Percentiles rank a stretch among this genome's conserved stretches.
Conservation (phyloP, 2,888 invertebrate genomes). For the Ferrisia virgata region DNA sequence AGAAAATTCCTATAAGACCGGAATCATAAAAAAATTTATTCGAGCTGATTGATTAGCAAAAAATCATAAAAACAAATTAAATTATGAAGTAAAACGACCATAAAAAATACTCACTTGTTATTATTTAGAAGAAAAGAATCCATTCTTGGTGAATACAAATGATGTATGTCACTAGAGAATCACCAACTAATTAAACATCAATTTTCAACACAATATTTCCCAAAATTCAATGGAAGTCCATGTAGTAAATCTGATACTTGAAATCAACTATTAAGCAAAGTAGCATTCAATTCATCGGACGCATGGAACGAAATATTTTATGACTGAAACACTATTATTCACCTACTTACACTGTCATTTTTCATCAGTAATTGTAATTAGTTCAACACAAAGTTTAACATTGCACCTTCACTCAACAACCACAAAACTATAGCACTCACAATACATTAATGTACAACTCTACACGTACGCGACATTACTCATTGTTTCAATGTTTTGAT, state of each 20-base stretch:
- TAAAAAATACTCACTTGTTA: background rate
- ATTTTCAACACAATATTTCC: background rate
- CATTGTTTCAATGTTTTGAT: background rate
- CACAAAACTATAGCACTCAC: background rate
- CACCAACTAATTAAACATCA: background rate
- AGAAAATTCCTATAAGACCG: too few relatives aligned
- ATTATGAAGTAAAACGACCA: background rate
- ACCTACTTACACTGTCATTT: background rate
- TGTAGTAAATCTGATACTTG: background rate
- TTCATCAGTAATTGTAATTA: background rate
- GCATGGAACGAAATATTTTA: background rate
- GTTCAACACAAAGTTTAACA: background rate
- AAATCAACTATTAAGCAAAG: background rate
- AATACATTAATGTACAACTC: background rate
- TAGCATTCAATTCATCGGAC: background rate
- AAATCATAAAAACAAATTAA: background rate
- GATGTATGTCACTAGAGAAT: background rate
- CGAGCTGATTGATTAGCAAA: too few relatives aligned
- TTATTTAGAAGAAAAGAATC: constrained; percentile 6
- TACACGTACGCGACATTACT: background rate
- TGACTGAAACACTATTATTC: background rate
- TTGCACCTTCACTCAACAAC: background rate
- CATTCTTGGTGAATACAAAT: background rate
- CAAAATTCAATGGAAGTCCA: background rate
- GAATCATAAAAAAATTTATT: too few relatives aligned